A percentile compares a stretch with the other conserved stretches of the same genome.
Conservation (phyloP, 2,888 invertebrate species). For the Luperina nickerlii region DNA sequence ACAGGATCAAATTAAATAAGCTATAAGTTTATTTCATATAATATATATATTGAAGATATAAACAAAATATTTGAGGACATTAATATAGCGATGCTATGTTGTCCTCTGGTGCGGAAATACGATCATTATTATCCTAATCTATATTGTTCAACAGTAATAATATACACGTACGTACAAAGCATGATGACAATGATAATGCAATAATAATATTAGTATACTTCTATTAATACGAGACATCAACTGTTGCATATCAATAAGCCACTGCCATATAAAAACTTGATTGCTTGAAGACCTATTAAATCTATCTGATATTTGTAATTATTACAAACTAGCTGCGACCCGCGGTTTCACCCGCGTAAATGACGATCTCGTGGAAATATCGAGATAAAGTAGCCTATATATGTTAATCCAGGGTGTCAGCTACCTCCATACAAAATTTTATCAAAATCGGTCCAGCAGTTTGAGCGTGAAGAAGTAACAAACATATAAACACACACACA, state of each 20-base stretch:
- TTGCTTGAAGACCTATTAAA: background rate
- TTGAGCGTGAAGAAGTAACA: no score
- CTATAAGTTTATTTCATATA: no score
- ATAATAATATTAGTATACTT: slow-evolving; percentile 6
- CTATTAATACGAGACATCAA: slow-evolving; percentile 3
- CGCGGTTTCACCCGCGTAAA: no score
- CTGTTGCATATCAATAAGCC: background rate
- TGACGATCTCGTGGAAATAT: no score
- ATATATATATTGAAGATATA: background rate
- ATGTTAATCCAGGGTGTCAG: no score
- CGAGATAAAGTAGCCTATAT: no score
- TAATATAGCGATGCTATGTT: background rate
- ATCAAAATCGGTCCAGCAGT: no score
- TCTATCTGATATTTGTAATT: background rate
- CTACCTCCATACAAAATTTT: no score
- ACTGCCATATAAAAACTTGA: slow-evolving; percentile 1
- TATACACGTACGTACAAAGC: background rate
- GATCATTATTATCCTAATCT: background rate
- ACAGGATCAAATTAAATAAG: no score
- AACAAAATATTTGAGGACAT: background rate
- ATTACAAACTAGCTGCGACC: background rate
- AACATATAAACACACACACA: no score
- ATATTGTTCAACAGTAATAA: background rate
- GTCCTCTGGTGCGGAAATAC: background rate
- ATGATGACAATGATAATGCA: background rate